Evolutionary conservation across 2,797 vertebrate species (phyloP).

Genomic region (Adelosebastes latens): DNA sequence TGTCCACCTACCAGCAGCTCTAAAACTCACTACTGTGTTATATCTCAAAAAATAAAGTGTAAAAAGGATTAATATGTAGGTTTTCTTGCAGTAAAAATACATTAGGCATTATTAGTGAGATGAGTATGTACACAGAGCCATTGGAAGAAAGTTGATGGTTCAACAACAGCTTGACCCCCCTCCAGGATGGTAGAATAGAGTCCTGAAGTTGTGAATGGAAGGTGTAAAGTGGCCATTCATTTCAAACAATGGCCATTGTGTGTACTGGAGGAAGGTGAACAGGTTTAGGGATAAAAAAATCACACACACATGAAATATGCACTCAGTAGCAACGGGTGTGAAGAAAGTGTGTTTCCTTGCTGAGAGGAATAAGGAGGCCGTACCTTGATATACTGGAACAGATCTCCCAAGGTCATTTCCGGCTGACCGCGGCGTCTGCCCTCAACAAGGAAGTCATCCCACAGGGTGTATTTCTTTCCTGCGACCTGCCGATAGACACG

Average conservation of each 20-base stretch:
- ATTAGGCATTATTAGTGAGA: background rate
- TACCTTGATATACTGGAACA: slow-evolving; percentile 89
- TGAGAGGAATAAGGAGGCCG: slow-evolving; percentile 28
- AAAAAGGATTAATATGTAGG: background rate
- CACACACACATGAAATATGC: slow-evolving; percentile 10
- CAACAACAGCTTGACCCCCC: background rate
- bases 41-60: background rate
- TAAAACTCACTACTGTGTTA: background rate
- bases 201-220: slow-evolving; percentile 11
- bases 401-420: slow-evolving; percentile 87
- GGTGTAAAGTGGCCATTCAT: slow-evolving; percentile 34
- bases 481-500: slow-evolving; percentile 79
- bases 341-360: slow-evolving; percentile 41
- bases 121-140: background rate
- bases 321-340: slow-evolving; percentile 26
- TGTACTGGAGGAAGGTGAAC: slow-evolving; percentile 47
- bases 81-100: background rate
- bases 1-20: background rate
- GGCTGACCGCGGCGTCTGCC: slow-evolving; percentile 73
- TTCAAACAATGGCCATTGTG: slow-evolving; percentile 59
- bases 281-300: slow-evolving; percentile 26
- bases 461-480: slow-evolving; percentile 85
- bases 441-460: slow-evolving; percentile 84
- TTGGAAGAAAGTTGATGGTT: background rate
- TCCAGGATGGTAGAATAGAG: background rate